These are phyloP conservation scores for Leguminivora glycinivorella DNA, from an alignment of 1,140 invertebrate genomes.

Conservation along the genomic window DNA sequence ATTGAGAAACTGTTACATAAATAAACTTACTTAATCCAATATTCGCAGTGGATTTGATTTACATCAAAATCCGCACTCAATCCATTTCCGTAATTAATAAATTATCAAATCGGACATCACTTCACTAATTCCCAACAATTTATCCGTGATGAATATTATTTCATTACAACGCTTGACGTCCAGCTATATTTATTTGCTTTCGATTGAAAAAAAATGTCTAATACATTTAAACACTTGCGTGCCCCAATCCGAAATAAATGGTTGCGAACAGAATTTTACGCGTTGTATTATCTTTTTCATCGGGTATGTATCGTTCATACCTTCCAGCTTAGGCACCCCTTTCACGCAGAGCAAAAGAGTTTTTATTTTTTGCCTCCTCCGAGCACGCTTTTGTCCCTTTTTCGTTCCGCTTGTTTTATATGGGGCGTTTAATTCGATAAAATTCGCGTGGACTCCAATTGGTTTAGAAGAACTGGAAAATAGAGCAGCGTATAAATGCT, in stretches of 20 bases:
- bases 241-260: not conserved
- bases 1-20: not conserved
- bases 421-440: constrained; percentile 71
- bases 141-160: not conserved
- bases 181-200: not conserved
- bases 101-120: not conserved
- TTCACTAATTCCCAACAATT: not conserved
- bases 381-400: constrained; percentile 59
- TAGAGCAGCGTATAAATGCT: constrained; percentile 45
- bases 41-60: not conserved
- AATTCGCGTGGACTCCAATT: constrained; percentile 63
- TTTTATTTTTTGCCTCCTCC: constrained; percentile 60
- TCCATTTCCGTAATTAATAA: not conserved
- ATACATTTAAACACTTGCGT: not conserved
- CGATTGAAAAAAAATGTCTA: not conserved
- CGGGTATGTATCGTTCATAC: constrained; percentile 38
- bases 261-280: constrained; percentile 16
- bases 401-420: constrained; percentile 69
- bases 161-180: not conserved
- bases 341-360: constrained; percentile 48
- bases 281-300: constrained; percentile 40
- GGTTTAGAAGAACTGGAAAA: constrained; percentile 54
- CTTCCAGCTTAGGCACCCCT: constrained; percentile 33
- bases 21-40: not conserved
- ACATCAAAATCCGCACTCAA: constrained; percentile 12